Evolutionary conservation across 2,113 vertebrate species (phyloP).

Genomic region (Limanda limanda): DNA sequence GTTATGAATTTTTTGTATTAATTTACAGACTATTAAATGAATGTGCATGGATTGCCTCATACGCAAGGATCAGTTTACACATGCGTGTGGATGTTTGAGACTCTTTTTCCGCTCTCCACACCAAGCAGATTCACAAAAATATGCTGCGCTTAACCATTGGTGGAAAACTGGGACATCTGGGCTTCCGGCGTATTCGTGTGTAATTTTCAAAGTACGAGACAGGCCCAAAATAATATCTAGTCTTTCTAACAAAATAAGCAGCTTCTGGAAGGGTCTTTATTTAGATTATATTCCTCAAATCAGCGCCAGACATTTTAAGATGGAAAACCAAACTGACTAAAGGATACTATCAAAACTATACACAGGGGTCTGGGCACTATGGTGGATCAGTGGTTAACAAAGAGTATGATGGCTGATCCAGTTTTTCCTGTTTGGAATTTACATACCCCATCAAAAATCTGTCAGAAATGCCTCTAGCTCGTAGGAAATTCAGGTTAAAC

Average conservation of each 20-base stretch:
- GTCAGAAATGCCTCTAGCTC: not conserved
- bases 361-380: too few species aligned
- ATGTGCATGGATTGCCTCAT: not conserved
- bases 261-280: not conserved
- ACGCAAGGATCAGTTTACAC: not conserved
- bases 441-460: not conserved
- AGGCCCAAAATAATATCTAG: not conserved
- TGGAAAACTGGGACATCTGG: not conserved
- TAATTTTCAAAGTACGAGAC: not conserved
- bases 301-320: not conserved
- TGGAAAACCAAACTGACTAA: not conserved
- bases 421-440: not conserved
- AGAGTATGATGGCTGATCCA: not conserved
- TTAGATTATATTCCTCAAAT: slow-evolving; percentile 10
- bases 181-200: not conserved
- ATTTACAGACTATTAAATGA: too few species aligned
- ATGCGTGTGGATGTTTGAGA: not conserved
- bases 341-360: not conserved
- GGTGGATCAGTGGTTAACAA: not conserved
- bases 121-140: not conserved
- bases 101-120: not conserved
- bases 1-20: too few species aligned
- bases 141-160: not conserved
- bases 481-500: not conserved
- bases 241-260: slow-evolving; percentile 3